Base-by-base conservation (phyloP, 2,113 vertebrate species). In the Meles meles region DNA sequence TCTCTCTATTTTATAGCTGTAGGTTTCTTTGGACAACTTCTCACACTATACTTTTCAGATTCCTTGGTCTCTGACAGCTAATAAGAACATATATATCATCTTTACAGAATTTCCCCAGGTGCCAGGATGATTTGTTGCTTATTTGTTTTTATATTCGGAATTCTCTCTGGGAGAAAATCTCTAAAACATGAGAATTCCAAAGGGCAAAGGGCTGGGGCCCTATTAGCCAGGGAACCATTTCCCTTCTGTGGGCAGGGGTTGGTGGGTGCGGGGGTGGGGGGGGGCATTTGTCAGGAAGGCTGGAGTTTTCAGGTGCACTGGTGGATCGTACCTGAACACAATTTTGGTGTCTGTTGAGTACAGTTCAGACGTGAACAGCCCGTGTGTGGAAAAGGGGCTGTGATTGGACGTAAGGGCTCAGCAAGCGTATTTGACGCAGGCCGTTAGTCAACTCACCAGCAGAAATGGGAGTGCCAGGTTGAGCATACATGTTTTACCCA, bases 41-140 rank as follows among this genome's bases (percentile, higher is more conserved):
- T 82, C 14, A 57, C 71, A 91, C n/a, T 94, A 13, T 65, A 63
- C 63, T 93, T 95, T 93, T 88, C 65, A 88, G 49, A 95, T 83
- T 65, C 23, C 23, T 91, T 87, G 67, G 39, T 87, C 72, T 77
- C 25, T n/a, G 74, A 34, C 47, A 82, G 57, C n/a, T 92, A 88
- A 59, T 79, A 86, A 80, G 63, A 91, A 42, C 39, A 79, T n/a
- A 69, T 87, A 90, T n/a, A 69, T 87, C 87, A 49, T 72, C 37
- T 89, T 96, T 82, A 79, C 11, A 61, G 37, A 82, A 87, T 89
- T 95, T 37, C 9, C 47, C 72, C 25, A 90, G 42, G 39, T 86
- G 10, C 88, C 47, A 82, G 39, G 17, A 76, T 77, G 86, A 34
- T 42, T 85, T 93, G 15, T 52, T 86, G 25, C 77, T 74, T 47